Evolutionary conservation across 2,113 vertebrate genomes (phyloP).

Genomic region (Peucedramus taeniatus): DNA sequence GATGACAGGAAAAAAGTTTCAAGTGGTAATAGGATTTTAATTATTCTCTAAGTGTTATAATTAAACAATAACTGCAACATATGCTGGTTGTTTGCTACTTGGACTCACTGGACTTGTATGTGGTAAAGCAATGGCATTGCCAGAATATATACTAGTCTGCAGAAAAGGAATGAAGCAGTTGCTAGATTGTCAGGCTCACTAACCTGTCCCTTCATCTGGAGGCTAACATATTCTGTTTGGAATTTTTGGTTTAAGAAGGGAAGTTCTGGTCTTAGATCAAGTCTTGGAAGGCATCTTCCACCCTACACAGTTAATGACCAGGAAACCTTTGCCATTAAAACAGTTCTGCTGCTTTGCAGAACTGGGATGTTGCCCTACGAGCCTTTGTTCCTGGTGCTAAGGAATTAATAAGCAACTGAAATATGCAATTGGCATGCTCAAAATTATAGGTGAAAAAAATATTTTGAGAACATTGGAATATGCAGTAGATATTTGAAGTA

Average conservation of each 20-base stretch:
- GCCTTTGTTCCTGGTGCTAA: neutral
- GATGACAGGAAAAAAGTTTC: neutral
- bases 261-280: neutral
- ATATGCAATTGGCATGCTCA: neutral
- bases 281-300: neutral
- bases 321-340: neutral
- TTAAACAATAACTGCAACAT: neutral
- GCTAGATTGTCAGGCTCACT: neutral
- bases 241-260: neutral
- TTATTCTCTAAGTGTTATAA: neutral
- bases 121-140: neutral
- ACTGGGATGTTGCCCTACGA: rapidly evolving
- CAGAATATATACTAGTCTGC: neutral
- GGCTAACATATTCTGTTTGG: neutral
- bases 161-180: neutral
- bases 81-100: neutral
- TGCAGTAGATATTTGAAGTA: neutral
- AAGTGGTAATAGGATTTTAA: rapidly evolving
- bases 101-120: neutral
- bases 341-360: neutral
- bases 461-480: neutral
- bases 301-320: neutral
- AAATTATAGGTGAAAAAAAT: neutral
- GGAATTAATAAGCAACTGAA: neutral
- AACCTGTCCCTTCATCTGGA: neutral